A percentile compares a stretch with the other conserved stretches of the same genome.
phyloP scores from a whole-genome alignment of 2,113 vertebrate genomes.

The Phalacrocorax carbo region DNA sequence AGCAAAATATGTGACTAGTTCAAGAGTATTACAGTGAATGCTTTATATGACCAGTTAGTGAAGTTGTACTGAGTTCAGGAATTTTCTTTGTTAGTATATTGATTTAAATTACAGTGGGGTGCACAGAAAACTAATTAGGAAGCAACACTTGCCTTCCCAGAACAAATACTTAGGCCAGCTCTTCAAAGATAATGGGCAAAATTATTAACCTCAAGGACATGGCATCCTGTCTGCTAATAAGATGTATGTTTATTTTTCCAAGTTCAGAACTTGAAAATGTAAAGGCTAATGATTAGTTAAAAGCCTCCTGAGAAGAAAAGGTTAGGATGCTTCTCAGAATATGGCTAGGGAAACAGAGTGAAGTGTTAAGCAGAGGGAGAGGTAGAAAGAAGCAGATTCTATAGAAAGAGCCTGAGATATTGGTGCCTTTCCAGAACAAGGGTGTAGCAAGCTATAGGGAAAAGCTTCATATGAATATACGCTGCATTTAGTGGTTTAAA shows the following conservation, averaged over 20 bases:
- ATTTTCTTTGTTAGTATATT: not conserved
- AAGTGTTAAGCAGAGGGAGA: not conserved
- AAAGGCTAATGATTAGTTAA: not conserved
- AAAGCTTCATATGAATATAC: not conserved
- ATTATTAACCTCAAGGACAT: slow-evolving; percentile 30
- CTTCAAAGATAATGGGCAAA: slow-evolving; percentile 35
- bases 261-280: not conserved
- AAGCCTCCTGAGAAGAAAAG: not conserved
- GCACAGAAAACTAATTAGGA: slow-evolving; percentile 32
- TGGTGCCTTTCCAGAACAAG: not conserved
- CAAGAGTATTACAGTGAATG: not conserved
- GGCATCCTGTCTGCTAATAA: not conserved
- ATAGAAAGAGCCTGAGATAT: not conserved
- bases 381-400: not conserved
- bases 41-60: not conserved
- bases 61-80: not conserved
- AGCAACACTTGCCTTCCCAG: slow-evolving; percentile 7
- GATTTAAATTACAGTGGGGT: slow-evolving; percentile 5
- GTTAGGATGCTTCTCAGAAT: not conserved
- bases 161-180: not conserved
- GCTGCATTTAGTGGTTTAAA: not conserved
- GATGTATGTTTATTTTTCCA: not conserved
- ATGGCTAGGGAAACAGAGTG: not conserved
- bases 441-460: not conserved
- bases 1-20: not conserved